Evolutionary conservation across 2,113 vertebrate species (phyloP).

Genomic region (Serranochromis macrocephalus): DNA sequence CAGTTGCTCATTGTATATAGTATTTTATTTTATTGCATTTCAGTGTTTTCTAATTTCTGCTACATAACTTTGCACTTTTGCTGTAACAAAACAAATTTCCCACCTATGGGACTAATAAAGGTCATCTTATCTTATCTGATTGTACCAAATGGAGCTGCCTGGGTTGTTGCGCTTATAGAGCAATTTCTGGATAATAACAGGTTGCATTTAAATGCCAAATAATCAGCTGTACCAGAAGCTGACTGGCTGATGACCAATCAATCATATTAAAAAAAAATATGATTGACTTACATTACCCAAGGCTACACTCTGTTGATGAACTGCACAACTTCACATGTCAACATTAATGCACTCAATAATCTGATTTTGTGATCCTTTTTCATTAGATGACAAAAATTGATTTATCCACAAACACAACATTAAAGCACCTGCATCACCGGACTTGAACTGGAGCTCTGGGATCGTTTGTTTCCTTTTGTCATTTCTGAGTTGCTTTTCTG

Average conservation of each 20-base stretch:
- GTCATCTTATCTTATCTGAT: not conserved
- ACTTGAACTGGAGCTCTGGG: rapidly evolving
- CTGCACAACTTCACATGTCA: not conserved
- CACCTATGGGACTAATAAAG: not conserved
- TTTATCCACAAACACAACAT: not conserved
- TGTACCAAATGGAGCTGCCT: not conserved
- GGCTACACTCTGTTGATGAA: not conserved
- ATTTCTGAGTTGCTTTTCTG: not conserved
- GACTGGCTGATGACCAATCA: not conserved
- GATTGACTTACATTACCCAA: not conserved
- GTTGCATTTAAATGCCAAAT: not conserved
- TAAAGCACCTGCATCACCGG: not conserved
- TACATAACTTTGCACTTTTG: not conserved
- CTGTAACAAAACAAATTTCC: not conserved
- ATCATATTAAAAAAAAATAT: not conserved
- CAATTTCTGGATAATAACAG: not conserved
- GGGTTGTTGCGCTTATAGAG: not conserved
- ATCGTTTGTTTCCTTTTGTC: not conserved
- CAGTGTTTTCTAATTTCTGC: not conserved
- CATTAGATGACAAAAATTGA: not conserved
- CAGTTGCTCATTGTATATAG: rapidly evolving
- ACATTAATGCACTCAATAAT: not conserved
- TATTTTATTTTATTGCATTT: not conserved
- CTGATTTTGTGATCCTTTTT: not conserved
- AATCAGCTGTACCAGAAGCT: not conserved